Percentiles rank a stretch among this genome's conserved stretches.
phyloP scores from a whole-genome alignment of 64 coral and sea anemone genomes.

The Montipora cactus region DNA sequence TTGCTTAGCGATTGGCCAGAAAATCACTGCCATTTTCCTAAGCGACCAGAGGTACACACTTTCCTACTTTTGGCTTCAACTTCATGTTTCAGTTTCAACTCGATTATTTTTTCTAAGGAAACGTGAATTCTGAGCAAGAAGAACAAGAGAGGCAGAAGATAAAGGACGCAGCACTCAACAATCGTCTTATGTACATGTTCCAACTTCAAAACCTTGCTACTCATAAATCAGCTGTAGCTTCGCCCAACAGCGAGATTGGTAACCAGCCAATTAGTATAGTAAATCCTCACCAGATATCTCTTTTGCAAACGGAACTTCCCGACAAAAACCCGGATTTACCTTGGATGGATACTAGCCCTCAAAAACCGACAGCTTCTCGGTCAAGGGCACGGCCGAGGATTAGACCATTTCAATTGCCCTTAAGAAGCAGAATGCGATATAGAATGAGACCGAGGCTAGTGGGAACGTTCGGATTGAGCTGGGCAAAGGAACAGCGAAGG shows the following conservation, averaged over 20 bases:
- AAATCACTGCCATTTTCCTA: too few relatives aligned
- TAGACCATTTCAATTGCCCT: background rate
- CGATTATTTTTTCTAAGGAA: background rate
- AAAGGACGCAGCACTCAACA: constrained; percentile 46
- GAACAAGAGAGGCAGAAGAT: constrained; percentile 51
- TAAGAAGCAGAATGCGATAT: background rate
- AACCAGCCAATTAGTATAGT: constrained; percentile 62
- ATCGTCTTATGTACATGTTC: constrained; percentile 67
- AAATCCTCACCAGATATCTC: constrained; percentile 57
- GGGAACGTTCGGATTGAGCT: constrained; percentile 5
- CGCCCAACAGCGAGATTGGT: constrained; percentile 27
- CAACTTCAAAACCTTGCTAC: constrained; percentile 33
- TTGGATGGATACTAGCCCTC: background rate
- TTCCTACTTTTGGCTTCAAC: too few relatives aligned
- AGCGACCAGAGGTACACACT: too few relatives aligned
- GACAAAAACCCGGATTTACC: constrained; percentile 69
- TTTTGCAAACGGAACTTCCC: constrained; percentile 50
- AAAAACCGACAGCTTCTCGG: background rate
- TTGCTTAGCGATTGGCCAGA: too few relatives aligned
- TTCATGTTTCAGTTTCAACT: background rate
- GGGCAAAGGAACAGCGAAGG: background rate
- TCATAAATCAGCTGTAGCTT: background rate
- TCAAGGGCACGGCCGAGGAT: background rate
- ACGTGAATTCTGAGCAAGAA: constrained; percentile 50
- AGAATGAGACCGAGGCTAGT: background rate